Conservation (phyloP, 2,797 vertebrate species). For the Poliocrania exsul region DNA sequence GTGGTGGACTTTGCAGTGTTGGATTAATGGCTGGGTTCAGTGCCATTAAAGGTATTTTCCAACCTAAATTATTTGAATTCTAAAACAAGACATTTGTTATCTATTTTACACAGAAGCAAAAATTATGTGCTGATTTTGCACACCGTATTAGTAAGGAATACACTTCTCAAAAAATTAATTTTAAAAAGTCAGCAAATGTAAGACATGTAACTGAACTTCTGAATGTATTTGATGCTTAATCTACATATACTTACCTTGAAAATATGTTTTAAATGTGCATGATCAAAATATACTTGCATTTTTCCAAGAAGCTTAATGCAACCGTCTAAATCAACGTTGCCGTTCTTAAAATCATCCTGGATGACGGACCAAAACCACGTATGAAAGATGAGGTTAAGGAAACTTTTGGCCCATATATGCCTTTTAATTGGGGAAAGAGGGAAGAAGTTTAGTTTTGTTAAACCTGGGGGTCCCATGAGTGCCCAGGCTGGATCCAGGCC, state of each 20-base stretch:
- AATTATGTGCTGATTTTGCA: not conserved
- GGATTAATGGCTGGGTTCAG: not conserved
- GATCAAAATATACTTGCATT: slow-evolving; percentile 64
- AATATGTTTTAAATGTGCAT: slow-evolving; percentile 65
- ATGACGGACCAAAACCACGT: slow-evolving; percentile 75
- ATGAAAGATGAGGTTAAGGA: slow-evolving; percentile 69
- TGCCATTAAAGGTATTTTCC: not conserved
- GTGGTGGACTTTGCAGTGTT: not conserved
- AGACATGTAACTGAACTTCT: not conserved
- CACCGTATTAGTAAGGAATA: not conserved
- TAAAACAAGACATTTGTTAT: not conserved
- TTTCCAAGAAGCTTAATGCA: slow-evolving; percentile 69
- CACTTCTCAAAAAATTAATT: not conserved
- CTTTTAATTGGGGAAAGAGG: not conserved
- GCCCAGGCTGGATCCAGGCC: not conserved
- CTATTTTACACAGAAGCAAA: not conserved
- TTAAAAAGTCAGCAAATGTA: not conserved
- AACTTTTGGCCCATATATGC: not conserved
- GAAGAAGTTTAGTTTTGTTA: not conserved
- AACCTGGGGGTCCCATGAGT: fast-evolving
- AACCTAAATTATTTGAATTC: not conserved
- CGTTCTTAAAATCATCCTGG: slow-evolving; percentile 71
- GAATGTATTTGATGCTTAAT: not conserved
- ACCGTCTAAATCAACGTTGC: slow-evolving; percentile 61
- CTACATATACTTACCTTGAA: slow-evolving; percentile 71